phyloP scores from a whole-genome alignment of 2,888 invertebrate species.

The Lepidocyrtinus sp. region DNA sequence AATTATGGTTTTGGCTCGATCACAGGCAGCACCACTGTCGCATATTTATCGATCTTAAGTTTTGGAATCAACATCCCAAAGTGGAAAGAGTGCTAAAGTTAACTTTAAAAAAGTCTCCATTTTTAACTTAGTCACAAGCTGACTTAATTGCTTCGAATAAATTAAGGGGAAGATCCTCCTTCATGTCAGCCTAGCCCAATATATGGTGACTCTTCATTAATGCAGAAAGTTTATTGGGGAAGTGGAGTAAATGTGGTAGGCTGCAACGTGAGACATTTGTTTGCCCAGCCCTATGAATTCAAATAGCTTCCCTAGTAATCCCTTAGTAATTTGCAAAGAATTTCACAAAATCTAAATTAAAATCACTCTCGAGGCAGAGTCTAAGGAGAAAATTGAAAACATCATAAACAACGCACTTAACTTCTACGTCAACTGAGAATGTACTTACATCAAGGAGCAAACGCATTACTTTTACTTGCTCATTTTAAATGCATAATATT shows the following conservation, averaged over 20 bases:
- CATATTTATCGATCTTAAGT: too few species aligned
- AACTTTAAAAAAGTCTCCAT: conserved; percentile 19
- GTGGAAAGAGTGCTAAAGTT: background rate
- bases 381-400: conserved; percentile 37
- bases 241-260: too few species aligned
- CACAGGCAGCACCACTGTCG: background rate
- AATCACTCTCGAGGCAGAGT: too few species aligned
- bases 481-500: too few species aligned
- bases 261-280: too few species aligned
- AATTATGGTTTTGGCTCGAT: background rate
- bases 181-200: conserved; percentile 29
- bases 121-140: conserved; percentile 36
- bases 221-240: conserved; percentile 8
- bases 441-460: too few species aligned
- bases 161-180: conserved; percentile 32
- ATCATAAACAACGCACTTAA: conserved; percentile 36
- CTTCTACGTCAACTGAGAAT: conserved; percentile 22
- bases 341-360: too few species aligned
- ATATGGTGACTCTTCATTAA: conserved; percentile 26
- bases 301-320: too few species aligned
- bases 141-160: conserved; percentile 42
- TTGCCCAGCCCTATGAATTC: too few species aligned
- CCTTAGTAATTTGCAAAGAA: too few species aligned
- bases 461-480: too few species aligned
- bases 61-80: background rate